These are phyloP conservation scores for Anneissia japonica DNA, from an alignment of 35 echinoderm and acorn worm genomes.

Conservation along the genomic window DNA sequence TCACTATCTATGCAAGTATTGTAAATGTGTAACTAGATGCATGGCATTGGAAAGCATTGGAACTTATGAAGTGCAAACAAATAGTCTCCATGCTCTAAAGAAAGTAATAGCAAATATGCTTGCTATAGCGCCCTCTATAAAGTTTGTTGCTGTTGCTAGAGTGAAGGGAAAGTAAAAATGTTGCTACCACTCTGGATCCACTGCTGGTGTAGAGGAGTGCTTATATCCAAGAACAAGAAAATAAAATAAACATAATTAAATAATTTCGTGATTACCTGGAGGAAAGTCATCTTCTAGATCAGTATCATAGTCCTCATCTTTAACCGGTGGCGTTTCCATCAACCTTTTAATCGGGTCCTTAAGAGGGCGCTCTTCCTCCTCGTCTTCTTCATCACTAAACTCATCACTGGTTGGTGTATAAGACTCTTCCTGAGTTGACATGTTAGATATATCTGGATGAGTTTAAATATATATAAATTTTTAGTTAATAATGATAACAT, in stretches of 20 bases:
- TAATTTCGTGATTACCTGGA: slow-evolving; percentile 19
- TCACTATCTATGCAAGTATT: no score
- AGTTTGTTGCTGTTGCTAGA: no score
- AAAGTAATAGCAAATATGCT: no score
- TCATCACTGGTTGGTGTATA: background rate
- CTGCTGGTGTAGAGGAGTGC: no score
- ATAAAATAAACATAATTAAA: background rate
- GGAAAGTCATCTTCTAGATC: slow-evolving; percentile 83
- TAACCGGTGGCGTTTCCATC: slow-evolving; percentile 14
- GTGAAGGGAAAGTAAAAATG: no score
- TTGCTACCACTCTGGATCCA: no score
- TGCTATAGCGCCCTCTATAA: no score
- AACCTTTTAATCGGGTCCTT: slow-evolving; percentile 48
- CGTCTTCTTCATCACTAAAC: background rate
- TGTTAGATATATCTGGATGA: background rate
- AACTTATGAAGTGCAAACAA: no score
- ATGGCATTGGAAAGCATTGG: no score
- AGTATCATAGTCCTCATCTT: slow-evolving; percentile 78
- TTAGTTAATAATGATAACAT: background rate
- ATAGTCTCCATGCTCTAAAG: no score
- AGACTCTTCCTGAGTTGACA: background rate
- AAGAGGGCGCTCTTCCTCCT: background rate
- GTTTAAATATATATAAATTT: background rate
- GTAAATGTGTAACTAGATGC: no score
- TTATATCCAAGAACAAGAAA: background rate